phyloP scores from a whole-genome alignment of 1,140 invertebrate species.

The Papilio aristodemus region DNA sequence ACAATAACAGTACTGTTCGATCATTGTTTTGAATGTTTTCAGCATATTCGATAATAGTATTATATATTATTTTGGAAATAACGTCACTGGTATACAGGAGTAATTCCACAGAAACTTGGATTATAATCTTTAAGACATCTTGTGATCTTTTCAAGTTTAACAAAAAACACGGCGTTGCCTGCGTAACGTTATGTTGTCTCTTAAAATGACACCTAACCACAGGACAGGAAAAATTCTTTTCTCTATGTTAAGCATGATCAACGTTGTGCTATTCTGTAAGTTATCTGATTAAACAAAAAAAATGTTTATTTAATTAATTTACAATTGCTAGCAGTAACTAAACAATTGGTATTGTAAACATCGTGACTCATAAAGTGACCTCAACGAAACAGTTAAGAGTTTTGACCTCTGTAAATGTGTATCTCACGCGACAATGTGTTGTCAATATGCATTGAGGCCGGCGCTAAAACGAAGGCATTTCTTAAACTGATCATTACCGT shows the following conservation, averaged over 20 bases:
- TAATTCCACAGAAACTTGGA: too few species aligned
- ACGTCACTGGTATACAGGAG: too few species aligned
- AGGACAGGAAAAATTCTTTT: too few species aligned
- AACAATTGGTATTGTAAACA: background rate
- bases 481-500: background rate
- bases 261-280: background rate
- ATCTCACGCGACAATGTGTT: conserved; percentile 24
- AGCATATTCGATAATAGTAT: too few species aligned
- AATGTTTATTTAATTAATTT: conserved; percentile 11
- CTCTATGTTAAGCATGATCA: background rate
- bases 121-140: too few species aligned
- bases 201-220: too few species aligned
- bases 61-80: too few species aligned
- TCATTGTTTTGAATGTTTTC: background rate
- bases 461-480: conserved; percentile 14
- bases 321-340: background rate
- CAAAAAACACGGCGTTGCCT: too few species aligned
- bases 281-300: background rate
- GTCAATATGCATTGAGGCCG: conserved; percentile 45
- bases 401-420: conserved; percentile 43
- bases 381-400: conserved; percentile 42
- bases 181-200: too few species aligned
- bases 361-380: conserved; percentile 37
- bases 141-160: too few species aligned
- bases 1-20: background rate